phyloP scores from a whole-genome alignment of 2,888 invertebrate species.

The Rapana venosa region DNA sequence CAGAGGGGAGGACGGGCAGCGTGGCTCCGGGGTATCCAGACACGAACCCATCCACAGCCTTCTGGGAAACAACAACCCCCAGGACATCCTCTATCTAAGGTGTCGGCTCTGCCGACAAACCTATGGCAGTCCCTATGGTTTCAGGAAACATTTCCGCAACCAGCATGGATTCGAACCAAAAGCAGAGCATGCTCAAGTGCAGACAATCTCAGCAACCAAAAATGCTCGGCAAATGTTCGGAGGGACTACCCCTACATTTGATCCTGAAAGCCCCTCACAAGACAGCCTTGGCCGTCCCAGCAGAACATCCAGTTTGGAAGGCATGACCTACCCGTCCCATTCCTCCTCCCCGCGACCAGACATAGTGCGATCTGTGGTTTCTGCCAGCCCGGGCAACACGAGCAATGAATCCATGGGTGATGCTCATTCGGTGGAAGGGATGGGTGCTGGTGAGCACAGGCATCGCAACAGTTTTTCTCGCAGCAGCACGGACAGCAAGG shows the following conservation, averaged over 20 bases:
- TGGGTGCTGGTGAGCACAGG: not conserved
- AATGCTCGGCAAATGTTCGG: conserved; percentile 59
- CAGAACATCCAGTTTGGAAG: not conserved
- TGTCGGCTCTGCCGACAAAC: conserved; percentile 74
- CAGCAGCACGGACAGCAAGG: conserved; percentile 26
- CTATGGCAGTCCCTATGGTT: conserved; percentile 75
- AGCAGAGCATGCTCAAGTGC: conserved; percentile 73
- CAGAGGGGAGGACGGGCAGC: conserved; percentile 29
- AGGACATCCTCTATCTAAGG: conserved; percentile 74
- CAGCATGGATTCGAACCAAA: conserved; percentile 76
- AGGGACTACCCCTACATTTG: not conserved
- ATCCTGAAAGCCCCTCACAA: not conserved
- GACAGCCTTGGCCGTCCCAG: not conserved
- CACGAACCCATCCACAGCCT: conserved; percentile 74
- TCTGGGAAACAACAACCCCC: conserved; percentile 72
- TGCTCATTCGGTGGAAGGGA: not conserved
- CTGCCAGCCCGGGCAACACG: conserved; percentile 19
- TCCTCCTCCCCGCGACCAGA: conserved; percentile 17
- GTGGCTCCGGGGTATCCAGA: conserved; percentile 62
- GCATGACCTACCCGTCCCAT: not conserved
- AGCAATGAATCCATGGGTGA: conserved; percentile 25
- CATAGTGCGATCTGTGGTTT: not conserved
- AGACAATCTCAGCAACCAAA: conserved; percentile 75
- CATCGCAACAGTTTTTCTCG: conserved; percentile 26
- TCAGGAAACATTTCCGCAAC: conserved; percentile 75